phyloP scores from a whole-genome alignment of 2,797 vertebrate genomes.

The Coluber constrictor region DNA sequence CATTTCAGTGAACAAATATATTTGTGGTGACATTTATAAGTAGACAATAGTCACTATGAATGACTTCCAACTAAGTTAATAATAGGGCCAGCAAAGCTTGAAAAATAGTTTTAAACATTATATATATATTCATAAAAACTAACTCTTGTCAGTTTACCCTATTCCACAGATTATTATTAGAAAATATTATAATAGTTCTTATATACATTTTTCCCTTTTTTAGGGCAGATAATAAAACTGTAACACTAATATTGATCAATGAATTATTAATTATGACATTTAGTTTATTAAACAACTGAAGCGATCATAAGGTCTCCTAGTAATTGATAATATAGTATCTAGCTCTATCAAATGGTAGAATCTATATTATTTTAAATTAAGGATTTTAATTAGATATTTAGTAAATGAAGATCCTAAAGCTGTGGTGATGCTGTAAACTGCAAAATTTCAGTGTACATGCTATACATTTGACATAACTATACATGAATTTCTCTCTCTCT shows the following conservation, averaged over 20 bases:
- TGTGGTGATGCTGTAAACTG: not conserved
- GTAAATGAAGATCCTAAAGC: not conserved
- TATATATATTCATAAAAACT: conserved; percentile 43
- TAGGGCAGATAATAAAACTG: rapidly evolving
- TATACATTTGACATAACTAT: not conserved
- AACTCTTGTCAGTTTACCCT: conserved; percentile 41
- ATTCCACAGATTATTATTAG: conserved; percentile 29
- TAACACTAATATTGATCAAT: not conserved
- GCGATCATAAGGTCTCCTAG: not conserved
- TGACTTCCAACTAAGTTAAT: conserved; percentile 48
- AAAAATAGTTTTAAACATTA: conserved; percentile 18
- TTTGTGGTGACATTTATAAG: conserved; percentile 51
- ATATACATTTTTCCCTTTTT: conserved; percentile 33
- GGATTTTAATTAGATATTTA: not conserved
- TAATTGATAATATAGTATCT: not conserved
- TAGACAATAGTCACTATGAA: conserved; percentile 39
- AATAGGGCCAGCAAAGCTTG: conserved; percentile 27
- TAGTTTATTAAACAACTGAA: not conserved
- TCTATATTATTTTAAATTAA: not conserved
- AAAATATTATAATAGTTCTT: conserved; percentile 41
- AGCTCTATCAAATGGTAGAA: not conserved
- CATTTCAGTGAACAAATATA: conserved; percentile 47
- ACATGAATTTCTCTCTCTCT: not conserved
- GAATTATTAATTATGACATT: conserved; percentile 8
- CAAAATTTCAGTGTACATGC: not conserved